phyloP scores from a whole-genome alignment of 1,140 invertebrate species.

The Neelides sp. region DNA sequence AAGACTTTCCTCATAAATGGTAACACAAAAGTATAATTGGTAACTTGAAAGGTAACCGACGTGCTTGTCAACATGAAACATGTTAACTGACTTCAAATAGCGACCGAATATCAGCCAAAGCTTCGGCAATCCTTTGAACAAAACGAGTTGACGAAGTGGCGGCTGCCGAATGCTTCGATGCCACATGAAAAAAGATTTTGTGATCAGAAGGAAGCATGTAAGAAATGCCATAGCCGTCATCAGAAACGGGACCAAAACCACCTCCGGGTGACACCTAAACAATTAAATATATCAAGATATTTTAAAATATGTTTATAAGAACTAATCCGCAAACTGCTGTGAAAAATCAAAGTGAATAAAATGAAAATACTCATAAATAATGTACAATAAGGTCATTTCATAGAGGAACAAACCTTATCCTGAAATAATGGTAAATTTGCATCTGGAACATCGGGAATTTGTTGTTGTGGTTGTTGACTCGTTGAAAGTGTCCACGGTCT shows the following conservation, averaged over 20 bases:
- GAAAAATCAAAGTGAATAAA: conserved; percentile 4
- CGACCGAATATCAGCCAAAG: conserved; percentile 37
- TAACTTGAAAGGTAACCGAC: too few relatives aligned
- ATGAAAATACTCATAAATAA: neutral
- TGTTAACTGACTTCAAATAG: too few relatives aligned
- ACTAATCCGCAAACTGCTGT: neutral
- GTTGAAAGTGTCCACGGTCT: conserved; percentile 44
- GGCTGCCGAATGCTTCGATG: conserved; percentile 37
- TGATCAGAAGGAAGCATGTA: conserved; percentile 43
- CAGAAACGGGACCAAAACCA: conserved; percentile 44
- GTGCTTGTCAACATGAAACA: too few relatives aligned
- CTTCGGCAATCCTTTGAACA: conserved; percentile 37
- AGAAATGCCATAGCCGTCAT: conserved; percentile 43
- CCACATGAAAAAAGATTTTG: conserved; percentile 43
- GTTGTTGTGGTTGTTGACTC: conserved; percentile 44
- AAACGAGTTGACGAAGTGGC: conserved; percentile 38
- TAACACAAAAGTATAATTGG: too few relatives aligned
- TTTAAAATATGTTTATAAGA: conserved; percentile 1
- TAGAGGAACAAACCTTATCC: conserved; percentile 34
- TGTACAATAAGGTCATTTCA: neutral
- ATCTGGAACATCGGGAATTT: conserved; percentile 38
- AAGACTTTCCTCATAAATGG: too few relatives aligned
- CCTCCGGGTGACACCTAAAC: conserved; percentile 38
- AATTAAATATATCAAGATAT: conserved; percentile 2
- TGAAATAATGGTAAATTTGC: conserved; percentile 37